A percentile compares a stretch with the other conserved stretches of the same genome.
Evolutionary conservation across 2,888 invertebrate species (phyloP).

Genomic region (Dryocosmus kuriphilus): DNA sequence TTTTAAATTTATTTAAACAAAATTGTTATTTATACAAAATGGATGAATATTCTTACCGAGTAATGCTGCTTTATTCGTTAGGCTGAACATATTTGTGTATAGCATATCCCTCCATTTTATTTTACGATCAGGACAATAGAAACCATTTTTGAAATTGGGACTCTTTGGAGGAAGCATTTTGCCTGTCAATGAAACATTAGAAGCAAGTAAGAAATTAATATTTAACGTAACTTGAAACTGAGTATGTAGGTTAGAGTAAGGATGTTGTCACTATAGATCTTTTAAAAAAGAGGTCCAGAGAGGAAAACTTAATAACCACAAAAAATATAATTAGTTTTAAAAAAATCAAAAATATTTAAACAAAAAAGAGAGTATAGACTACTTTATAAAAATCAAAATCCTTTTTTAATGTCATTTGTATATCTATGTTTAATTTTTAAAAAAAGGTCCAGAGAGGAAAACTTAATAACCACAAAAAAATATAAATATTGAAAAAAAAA

Average conservation of each 20-base stretch:
- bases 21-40: neutral
- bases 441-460: neutral
- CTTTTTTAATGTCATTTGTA: no score
- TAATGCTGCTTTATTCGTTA: neutral
- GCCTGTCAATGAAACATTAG: slow-evolving; percentile 31
- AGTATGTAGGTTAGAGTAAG: neutral
- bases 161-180: slow-evolving; percentile 21
- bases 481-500: no score
- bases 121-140: neutral
- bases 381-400: no score
- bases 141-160: neutral
- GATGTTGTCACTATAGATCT: slow-evolving; percentile 1
- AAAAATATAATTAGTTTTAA: no score
- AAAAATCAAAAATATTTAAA: no score
- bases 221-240: slow-evolving; percentile 26
- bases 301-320: neutral
- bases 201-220: slow-evolving; percentile 39
- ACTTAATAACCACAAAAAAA: no score
- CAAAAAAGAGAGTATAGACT: no score
- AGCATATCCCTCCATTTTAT: neutral
- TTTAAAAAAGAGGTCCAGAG: neutral
- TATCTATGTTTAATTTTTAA: no score
- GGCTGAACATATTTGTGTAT: neutral
- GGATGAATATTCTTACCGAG: neutral
- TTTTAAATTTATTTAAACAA: slow-evolving; percentile 6